Evolutionary conservation across 2,797 vertebrate genomes (phyloP).

Genomic region (Eupleurogrammus muticus): DNA sequence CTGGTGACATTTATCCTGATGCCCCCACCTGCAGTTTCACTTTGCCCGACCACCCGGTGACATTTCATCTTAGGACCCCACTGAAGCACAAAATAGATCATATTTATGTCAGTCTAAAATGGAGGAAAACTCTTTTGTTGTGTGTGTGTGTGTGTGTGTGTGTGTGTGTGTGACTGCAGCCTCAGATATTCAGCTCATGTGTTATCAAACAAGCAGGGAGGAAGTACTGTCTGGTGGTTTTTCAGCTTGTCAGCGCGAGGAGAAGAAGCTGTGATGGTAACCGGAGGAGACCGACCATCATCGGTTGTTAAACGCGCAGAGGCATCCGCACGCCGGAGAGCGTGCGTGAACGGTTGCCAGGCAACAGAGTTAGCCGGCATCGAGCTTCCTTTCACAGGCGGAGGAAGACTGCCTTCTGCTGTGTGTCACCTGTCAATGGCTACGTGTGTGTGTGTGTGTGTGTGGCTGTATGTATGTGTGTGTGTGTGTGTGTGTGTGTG

Average conservation of each 20-base stretch:
- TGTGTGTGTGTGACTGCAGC: neutral
- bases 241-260: constrained; percentile 14
- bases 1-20: no score
- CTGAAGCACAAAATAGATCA: no score
- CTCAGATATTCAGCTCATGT: neutral
- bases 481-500: constrained; percentile 20
- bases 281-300: constrained; percentile 51
- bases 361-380: constrained; percentile 79
- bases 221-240: constrained; percentile 9
- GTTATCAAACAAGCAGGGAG: neutral
- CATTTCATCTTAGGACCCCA: no score
- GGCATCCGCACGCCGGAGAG: constrained; percentile 35
- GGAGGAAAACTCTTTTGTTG: neutral
- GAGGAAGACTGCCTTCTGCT: constrained; percentile 54
- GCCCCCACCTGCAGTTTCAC: no score
- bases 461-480: no score
- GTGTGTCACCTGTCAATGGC: constrained; percentile 59
- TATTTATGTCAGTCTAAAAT: no score
- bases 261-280: constrained; percentile 25
- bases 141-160: neutral
- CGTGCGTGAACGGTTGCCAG: constrained; percentile 78
- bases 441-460: constrained; percentile 25
- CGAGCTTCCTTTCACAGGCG: constrained; percentile 56
- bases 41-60: no score
- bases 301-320: constrained; percentile 47